A percentile compares a stretch with the other conserved stretches of the same genome.
These are phyloP conservation scores for Chironomus tentans DNA, from an alignment of 2,888 invertebrate genomes.

Conservation along the genomic window DNA sequence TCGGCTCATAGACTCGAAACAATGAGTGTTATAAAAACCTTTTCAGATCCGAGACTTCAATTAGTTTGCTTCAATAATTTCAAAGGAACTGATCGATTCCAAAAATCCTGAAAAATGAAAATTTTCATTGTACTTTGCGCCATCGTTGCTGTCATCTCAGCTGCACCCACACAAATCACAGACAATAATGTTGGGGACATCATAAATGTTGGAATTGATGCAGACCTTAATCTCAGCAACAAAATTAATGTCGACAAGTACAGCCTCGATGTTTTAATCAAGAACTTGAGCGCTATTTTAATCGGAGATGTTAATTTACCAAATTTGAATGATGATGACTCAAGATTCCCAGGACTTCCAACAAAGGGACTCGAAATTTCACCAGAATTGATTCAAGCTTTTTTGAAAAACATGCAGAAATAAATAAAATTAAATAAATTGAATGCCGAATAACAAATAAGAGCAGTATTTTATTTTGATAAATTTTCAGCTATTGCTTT, in stretches of 20 bases:
- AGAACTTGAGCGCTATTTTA: not conserved
- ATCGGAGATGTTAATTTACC: not conserved
- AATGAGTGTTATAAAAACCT: too few species aligned
- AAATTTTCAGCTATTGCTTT: too few species aligned
- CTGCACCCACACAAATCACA: not conserved
- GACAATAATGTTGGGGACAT: slow-evolving; percentile 11
- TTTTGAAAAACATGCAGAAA: not conserved
- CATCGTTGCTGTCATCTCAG: not conserved
- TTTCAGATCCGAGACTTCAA: too few species aligned
- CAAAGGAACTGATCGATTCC: not conserved
- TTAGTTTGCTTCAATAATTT: too few species aligned
- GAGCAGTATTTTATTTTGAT: not conserved
- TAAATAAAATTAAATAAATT: not conserved
- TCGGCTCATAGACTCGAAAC: too few species aligned
- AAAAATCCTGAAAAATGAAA: not conserved
- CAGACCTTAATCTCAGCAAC: not conserved
- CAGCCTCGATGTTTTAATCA: not conserved
- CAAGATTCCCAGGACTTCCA: too few species aligned
- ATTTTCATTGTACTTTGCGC: not conserved
- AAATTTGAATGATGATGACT: too few species aligned
- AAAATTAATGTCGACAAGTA: not conserved
- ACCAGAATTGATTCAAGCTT: not conserved
- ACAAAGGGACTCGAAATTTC: not conserved
- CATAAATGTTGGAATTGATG: slow-evolving; percentile 3
- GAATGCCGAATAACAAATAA: not conserved